Base-by-base conservation (phyloP, 2,797 vertebrate genomes). In the Mormyrops boulengeri region DNA sequence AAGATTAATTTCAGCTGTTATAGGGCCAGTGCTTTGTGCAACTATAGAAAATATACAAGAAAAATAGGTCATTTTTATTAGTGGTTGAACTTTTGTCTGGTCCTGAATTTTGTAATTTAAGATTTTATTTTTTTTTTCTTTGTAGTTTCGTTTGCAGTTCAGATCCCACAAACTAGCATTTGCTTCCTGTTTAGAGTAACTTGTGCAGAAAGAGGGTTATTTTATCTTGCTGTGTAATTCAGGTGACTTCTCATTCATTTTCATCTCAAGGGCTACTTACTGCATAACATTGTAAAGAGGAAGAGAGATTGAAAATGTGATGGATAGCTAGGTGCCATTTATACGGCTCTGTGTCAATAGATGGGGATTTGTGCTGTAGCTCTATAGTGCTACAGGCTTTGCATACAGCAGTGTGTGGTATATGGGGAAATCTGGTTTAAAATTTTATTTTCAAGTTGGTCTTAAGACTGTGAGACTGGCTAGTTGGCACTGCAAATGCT, bases 221-320 rank as follows among this genome's bases (percentile, higher is more conserved):
- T 89, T 89, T 92, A 92, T 89, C 89, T 91, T 89, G 87, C 60
- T 53, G 84, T 93, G 92, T 90, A 90, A 93, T 95, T 95, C 94
- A 94, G 94, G 93, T 94, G 94, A 95, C 92, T 94, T 95, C 93
- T 94, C 91, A 91, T 94, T 94, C 94, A 94, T 95, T 92, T 88
- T 95, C 95, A 96, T 96, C 93, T 95, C 95, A 96, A 96, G 96
- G 96, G 96, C 96, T 96, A 96, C 91, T 93, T 94, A 89, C 93
- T 93, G 94, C 92, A 91, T 57, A 84, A 57, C 50, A 88, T 85
- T 38, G 53, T 93, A 91, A 92, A 92, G 26, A 84, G 86, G 89
- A 90, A 88, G 92, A 88, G 92, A 93, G 91, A 93, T 92, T 92
- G 91, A 92, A 92, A 91, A 89, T 92, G 92, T 90, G 90, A 38